Percentiles rank a stretch among this genome's conserved stretches.
Evolutionary conservation across 1,140 invertebrate species (phyloP).

Genomic region (Anoplophora glabripennis): DNA sequence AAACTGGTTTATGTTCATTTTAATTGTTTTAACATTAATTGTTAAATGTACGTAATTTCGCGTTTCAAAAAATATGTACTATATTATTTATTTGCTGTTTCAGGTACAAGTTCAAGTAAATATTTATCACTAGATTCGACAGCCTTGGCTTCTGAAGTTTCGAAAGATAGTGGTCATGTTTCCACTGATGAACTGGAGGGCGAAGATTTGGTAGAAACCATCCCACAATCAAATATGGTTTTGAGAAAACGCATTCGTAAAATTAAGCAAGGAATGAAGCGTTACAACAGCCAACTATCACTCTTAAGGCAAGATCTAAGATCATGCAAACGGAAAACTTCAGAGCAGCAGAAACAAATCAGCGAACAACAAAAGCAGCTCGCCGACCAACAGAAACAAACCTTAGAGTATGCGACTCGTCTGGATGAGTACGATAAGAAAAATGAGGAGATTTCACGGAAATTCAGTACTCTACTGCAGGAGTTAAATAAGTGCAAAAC

Average conservation of each 20-base stretch:
- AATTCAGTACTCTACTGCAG: constrained; percentile 83
- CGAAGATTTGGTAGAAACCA: constrained; percentile 57
- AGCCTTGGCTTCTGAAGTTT: constrained; percentile 50
- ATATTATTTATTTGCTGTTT: constrained; percentile 17
- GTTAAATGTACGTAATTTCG: no score
- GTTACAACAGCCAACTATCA: constrained; percentile 76
- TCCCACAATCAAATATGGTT: constrained; percentile 79
- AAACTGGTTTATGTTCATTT: no score
- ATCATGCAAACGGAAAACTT: constrained; percentile 73
- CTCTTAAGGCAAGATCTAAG: constrained; percentile 72
- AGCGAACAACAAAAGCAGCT: constrained; percentile 77
- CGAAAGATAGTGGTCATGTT: constrained; percentile 49
- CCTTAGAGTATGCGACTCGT: constrained; percentile 73
- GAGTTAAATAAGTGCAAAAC: constrained; percentile 88
- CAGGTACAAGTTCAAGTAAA: constrained; percentile 62
- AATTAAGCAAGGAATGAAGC: constrained; percentile 85
- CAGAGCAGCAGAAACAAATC: constrained; percentile 79
- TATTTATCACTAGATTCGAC: constrained; percentile 53
- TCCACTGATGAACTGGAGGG: constrained; percentile 46
- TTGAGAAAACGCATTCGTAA: constrained; percentile 79
- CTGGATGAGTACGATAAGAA: constrained; percentile 87
- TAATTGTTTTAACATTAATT: no score
- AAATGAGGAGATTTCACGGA: constrained; percentile 81
- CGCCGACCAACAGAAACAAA: constrained; percentile 71
- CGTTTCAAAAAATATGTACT: no score